phyloP scores from a whole-genome alignment of 2,113 vertebrate genomes.

The Athene noctua region DNA sequence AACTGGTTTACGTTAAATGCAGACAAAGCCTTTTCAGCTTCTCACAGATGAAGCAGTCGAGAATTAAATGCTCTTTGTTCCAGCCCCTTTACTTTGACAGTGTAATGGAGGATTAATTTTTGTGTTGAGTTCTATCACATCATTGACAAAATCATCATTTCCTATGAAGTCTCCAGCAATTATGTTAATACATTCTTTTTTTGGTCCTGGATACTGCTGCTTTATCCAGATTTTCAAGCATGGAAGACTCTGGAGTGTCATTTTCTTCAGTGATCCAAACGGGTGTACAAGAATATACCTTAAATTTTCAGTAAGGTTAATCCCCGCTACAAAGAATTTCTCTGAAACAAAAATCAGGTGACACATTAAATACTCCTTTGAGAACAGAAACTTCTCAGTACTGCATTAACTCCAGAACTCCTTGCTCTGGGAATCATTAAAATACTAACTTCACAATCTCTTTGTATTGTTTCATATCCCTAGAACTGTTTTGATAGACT shows the following conservation, averaged over 20 bases:
- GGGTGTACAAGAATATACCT: constrained; percentile 75
- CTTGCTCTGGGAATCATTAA: neutral
- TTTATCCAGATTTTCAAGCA: constrained; percentile 78
- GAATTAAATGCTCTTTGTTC: neutral
- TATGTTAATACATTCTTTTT: constrained; percentile 79
- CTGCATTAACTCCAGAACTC: neutral
- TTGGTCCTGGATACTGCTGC: constrained; percentile 79
- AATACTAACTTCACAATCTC: neutral
- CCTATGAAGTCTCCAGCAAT: constrained; percentile 90
- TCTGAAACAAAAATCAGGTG: constrained; percentile 68
- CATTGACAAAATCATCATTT: constrained; percentile 72
- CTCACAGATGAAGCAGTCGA: neutral
- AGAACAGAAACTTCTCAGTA: neutral
- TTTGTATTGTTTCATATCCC: neutral
- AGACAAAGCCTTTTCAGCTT: neutral
- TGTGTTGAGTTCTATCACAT: constrained; percentile 82
- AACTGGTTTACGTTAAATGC: neutral
- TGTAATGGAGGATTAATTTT: constrained; percentile 45
- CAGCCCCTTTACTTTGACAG: neutral
- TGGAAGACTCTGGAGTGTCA: constrained; percentile 78
- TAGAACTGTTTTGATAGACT: neutral
- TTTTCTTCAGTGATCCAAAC: constrained; percentile 71
- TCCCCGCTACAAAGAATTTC: constrained; percentile 85
- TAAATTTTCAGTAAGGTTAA: constrained; percentile 86
- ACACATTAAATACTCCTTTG: neutral